Conservation (phyloP, 2,888 invertebrate species). For the Pandemis corylana region DNA sequence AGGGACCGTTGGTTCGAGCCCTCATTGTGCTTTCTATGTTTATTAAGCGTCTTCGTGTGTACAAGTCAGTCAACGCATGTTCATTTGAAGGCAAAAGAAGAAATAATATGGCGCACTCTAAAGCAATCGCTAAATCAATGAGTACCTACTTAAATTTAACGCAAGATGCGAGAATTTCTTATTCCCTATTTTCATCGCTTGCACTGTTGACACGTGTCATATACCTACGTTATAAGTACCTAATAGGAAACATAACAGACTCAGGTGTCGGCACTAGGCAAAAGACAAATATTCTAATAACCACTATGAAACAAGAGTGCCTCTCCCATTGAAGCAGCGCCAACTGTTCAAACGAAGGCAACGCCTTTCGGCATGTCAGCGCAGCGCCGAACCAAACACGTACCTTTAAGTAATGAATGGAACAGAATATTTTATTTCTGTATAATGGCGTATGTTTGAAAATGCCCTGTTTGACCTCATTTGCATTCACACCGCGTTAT, state of each 20-base stretch:
- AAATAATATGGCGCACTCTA: background rate
- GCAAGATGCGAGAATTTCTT: background rate
- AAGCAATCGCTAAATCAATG: background rate
- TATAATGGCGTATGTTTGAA: constrained; percentile 76
- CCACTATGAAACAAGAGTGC: constrained; percentile 62
- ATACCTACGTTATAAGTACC: constrained; percentile 3
- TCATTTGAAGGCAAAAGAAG: background rate
- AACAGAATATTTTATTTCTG: constrained; percentile 82
- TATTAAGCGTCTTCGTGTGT: background rate
- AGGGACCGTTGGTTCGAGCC: constrained; percentile 16
- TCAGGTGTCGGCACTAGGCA: constrained; percentile 51
- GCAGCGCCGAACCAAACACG: constrained; percentile 61
- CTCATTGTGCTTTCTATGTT: constrained; percentile 29
- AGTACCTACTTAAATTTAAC: background rate
- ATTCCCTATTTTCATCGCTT: background rate
- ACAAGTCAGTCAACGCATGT: background rate
- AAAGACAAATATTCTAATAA: constrained; percentile 61
- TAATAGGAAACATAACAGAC: constrained; percentile 34
- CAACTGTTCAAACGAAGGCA: constrained; percentile 80
- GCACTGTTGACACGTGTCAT: constrained; percentile 9
- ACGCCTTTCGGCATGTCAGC: constrained; percentile 75
- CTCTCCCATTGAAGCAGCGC: constrained; percentile 61
- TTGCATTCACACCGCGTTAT: constrained; percentile 81
- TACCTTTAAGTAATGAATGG: constrained; percentile 75
- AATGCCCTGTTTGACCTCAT: constrained; percentile 83